These are phyloP conservation scores for Poecilia latipinna DNA, from an alignment of 2,113 vertebrate genomes.

Conservation along the genomic window DNA sequence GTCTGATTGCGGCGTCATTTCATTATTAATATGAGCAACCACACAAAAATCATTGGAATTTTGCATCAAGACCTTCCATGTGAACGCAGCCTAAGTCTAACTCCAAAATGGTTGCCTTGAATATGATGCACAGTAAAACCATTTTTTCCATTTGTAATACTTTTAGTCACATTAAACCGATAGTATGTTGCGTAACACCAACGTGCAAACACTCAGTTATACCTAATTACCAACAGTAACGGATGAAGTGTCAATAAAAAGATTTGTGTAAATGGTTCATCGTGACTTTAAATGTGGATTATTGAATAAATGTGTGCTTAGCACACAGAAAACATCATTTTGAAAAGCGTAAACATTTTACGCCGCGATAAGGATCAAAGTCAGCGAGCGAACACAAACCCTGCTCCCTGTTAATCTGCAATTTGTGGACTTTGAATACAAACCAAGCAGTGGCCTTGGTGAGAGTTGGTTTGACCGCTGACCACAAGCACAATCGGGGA, in stretches of 20 bases:
- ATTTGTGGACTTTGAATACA: slow-evolving; percentile 56
- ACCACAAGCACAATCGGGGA: slow-evolving; percentile 36
- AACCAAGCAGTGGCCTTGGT: slow-evolving; percentile 33
- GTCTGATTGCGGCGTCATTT: no score
- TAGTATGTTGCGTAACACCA: background rate
- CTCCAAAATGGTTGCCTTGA: background rate
- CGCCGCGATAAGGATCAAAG: background rate
- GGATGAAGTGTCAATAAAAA: background rate
- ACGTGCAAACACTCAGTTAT: no score
- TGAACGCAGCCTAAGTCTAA: background rate
- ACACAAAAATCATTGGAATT: no score
- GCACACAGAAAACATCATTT: background rate
- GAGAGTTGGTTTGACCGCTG: slow-evolving; percentile 56
- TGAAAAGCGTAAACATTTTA: slow-evolving; percentile 8
- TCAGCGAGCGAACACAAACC: background rate
- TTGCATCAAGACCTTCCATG: no score
- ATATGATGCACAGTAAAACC: background rate
- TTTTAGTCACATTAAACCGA: background rate
- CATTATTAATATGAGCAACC: no score
- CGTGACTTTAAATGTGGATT: background rate
- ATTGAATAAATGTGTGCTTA: slow-evolving; percentile 6
- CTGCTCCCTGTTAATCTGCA: slow-evolving; percentile 18
- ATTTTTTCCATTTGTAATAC: background rate
- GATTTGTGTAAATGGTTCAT: background rate
- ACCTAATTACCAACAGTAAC: background rate